Base-by-base conservation (phyloP, 2,888 invertebrate genomes). In the Eledone cirrhosa region DNA sequence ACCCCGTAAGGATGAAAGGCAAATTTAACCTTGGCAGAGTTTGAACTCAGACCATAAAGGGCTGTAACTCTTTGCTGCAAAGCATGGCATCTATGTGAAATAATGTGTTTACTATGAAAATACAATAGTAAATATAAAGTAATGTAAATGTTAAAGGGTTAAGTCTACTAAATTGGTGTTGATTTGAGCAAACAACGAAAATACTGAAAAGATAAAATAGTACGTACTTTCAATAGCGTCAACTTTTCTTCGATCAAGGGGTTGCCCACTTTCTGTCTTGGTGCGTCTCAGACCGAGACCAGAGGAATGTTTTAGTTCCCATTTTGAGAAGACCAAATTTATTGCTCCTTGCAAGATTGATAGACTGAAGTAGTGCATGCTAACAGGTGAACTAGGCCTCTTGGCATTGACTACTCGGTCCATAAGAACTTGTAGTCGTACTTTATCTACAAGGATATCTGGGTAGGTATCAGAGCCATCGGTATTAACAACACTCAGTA, bases 171-270 rank as follows among this genome's bases (percentile, higher is more conserved):
- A 41, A 41, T 41, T 41, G 11, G 41, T 41, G 11, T 41, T 41
- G 3, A 41, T 41, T 11, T 41, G 11, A 41, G 11, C 0, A 27
- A 29, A 24, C 67, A 27, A 29, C 8, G 22, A 69, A 7, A 69
- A 2, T 4, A 19, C 31, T 33, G n/a, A 31, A 31, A 31, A 13
- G 0, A 22, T 41, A 41, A 41, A 41, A 41, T 11, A 41, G 5
- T 4, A 72, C 72, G 16, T 72, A 72, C 72, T 3, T 19, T 72
- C 41, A n/a, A 72, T 72, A 33, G 72, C 72, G 13, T 72, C 72
- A 0, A 72, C 22, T 72, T 72, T 72, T 72, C 72, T 72, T 22
- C 72, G 72, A 72, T 72, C 72, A 22, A 72, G 72, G 22, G 72
- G 72, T 4, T 31, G 31, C 22, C 72, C 72, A 41, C 72, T 72